phyloP scores from a whole-genome alignment of 2,113 vertebrate genomes.

The Andinoacara biseriatus region DNA sequence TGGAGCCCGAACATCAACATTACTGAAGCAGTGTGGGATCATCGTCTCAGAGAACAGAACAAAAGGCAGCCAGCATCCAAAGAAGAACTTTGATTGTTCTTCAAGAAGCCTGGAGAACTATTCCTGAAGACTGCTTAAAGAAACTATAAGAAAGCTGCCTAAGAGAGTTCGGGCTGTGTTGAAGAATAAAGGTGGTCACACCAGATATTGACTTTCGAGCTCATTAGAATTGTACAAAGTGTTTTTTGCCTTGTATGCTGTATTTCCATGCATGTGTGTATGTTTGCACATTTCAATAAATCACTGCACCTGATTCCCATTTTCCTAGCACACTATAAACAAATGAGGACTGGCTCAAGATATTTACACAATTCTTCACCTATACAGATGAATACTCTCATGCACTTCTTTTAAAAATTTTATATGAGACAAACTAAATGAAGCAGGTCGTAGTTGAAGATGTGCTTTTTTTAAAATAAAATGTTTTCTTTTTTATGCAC shows the following conservation, averaged over 20 bases:
- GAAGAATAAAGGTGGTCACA: neutral
- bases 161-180: neutral
- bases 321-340: neutral
- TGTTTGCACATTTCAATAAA: neutral
- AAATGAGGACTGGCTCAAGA: neutral
- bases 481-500: neutral
- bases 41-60: neutral
- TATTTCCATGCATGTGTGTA: neutral
- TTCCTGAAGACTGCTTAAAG: neutral
- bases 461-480: neutral
- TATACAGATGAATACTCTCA: neutral
- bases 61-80: neutral
- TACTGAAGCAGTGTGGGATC: neutral
- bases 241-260: neutral
- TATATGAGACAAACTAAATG: neutral
- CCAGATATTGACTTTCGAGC: neutral
- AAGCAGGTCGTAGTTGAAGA: neutral
- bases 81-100: neutral
- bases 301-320: neutral
- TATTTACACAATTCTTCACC: neutral
- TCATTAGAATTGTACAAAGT: neutral
- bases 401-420: neutral
- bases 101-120: neutral
- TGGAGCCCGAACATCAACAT: fast-evolving
- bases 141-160: neutral